Conservation (phyloP, 2,797 vertebrate genomes). For the Anguilla obscura region DNA sequence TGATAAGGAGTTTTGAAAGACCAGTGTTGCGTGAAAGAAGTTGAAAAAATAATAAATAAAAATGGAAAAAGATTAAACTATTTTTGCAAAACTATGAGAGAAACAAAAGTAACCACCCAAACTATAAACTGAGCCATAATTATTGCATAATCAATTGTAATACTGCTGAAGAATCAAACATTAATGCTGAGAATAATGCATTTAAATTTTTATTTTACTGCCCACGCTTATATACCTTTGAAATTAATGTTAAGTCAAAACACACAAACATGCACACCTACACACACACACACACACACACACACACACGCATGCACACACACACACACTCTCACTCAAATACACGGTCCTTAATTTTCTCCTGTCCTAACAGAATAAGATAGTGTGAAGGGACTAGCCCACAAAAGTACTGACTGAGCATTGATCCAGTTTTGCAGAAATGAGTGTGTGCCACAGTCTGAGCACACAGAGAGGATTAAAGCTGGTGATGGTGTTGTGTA, state of each 20-base stretch:
- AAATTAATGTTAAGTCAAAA: neutral
- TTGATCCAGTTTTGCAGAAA: conserved; percentile 3
- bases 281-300: neutral
- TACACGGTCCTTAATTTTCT: neutral
- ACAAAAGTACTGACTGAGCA: neutral
- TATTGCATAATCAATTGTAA: neutral
- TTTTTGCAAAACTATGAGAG: neutral
- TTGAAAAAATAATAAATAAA: conserved; percentile 50
- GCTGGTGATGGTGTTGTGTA: conserved; percentile 75
- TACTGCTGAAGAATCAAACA: neutral
- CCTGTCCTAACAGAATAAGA: conserved; percentile 9
- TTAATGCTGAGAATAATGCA: conserved; percentile 25
- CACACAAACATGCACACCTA: neutral
- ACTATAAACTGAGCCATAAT: neutral
- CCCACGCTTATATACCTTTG: neutral
- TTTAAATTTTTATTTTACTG: conserved; percentile 25
- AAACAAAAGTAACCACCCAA: neutral
- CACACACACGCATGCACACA: neutral
- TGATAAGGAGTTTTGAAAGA: conserved; percentile 33
- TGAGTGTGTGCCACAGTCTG: conserved; percentile 40
- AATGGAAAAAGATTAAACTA: conserved; percentile 54
- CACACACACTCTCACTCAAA: neutral
- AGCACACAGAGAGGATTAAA: conserved; percentile 74
- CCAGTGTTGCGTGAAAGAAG: conserved; percentile 43
- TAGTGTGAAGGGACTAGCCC: neutral